phyloP scores from a whole-genome alignment of 1,140 invertebrate genomes.

The Pseudomyrmex pallidus region DNA sequence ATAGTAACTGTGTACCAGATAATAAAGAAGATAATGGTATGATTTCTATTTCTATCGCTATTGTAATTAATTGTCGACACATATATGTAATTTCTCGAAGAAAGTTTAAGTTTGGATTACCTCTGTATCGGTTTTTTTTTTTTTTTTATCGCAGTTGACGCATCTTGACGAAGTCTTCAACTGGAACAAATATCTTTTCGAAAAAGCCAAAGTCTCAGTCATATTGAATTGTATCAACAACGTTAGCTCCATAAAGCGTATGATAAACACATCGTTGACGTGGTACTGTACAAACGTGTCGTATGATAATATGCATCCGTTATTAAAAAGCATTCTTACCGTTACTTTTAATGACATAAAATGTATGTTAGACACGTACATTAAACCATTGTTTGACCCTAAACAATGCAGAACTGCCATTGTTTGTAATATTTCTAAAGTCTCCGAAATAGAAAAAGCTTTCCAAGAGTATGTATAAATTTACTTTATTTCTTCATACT shows the following conservation, averaged over 20 bases:
- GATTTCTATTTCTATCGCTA: constrained; percentile 48
- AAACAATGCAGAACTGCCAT: constrained; percentile 87
- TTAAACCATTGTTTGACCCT: constrained; percentile 88
- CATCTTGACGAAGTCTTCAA: too few relatives aligned
- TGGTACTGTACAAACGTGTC: constrained; percentile 90
- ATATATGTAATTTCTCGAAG: too few relatives aligned
- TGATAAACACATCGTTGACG: constrained; percentile 89
- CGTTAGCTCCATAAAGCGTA: constrained; percentile 91
- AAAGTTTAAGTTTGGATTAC: too few relatives aligned
- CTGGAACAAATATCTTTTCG: too few relatives aligned
- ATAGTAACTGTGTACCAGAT: constrained; percentile 91
- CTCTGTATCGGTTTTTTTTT: not conserved
- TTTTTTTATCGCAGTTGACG: constrained; percentile 82
- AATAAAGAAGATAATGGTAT: constrained; percentile 90
- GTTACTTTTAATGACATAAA: constrained; percentile 89
- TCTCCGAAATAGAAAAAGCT: constrained; percentile 87
- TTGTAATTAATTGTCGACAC: not conserved
- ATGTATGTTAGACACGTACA: constrained; percentile 89
- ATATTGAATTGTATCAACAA: constrained; percentile 93
- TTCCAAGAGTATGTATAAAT: constrained; percentile 88
- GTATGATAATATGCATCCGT: constrained; percentile 89
- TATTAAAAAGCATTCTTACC: constrained; percentile 88
- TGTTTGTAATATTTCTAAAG: constrained; percentile 91
- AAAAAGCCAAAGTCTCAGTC: constrained; percentile 90
- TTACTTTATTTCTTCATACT: constrained; percentile 29